Evolutionary conservation across 2,113 vertebrate species (phyloP).

Genomic region (Picathartes gymnocephalus): DNA sequence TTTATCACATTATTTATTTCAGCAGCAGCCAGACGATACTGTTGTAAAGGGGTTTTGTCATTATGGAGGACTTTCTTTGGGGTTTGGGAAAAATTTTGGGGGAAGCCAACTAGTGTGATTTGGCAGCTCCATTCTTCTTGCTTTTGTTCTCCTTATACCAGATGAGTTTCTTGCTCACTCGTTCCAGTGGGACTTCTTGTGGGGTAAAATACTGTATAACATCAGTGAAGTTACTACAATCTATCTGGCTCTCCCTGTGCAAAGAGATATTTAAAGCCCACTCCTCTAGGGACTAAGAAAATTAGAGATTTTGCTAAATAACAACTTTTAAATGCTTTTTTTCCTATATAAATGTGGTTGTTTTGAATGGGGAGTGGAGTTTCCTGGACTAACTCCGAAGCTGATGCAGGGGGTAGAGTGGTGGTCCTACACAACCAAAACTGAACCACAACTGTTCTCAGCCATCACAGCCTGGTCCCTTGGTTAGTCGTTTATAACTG

Average conservation of each 20-base stretch:
- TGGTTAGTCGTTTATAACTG: neutral
- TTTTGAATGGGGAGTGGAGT: neutral
- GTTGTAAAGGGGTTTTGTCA: neutral
- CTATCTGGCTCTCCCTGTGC: neutral
- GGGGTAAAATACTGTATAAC: neutral
- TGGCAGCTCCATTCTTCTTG: neutral
- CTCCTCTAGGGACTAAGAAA: neutral
- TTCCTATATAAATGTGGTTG: neutral
- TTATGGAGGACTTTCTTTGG: neutral
- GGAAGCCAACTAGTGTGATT: neutral
- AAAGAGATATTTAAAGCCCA: neutral
- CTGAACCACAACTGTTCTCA: neutral
- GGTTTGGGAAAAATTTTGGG: neutral
- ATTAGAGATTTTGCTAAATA: neutral
- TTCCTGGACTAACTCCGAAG: neutral
- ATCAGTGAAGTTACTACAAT: neutral
- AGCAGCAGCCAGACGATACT: neutral
- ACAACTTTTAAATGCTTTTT: neutral
- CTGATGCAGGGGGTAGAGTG: neutral
- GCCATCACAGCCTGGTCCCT: neutral
- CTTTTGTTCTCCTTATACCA: neutral
- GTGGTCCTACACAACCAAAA: neutral
- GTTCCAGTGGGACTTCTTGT: constrained; percentile 25
- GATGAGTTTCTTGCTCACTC: neutral
- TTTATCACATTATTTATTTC: neutral